phyloP scores from a whole-genome alignment of 2,113 vertebrate species.

The Lepus timidus region DNA sequence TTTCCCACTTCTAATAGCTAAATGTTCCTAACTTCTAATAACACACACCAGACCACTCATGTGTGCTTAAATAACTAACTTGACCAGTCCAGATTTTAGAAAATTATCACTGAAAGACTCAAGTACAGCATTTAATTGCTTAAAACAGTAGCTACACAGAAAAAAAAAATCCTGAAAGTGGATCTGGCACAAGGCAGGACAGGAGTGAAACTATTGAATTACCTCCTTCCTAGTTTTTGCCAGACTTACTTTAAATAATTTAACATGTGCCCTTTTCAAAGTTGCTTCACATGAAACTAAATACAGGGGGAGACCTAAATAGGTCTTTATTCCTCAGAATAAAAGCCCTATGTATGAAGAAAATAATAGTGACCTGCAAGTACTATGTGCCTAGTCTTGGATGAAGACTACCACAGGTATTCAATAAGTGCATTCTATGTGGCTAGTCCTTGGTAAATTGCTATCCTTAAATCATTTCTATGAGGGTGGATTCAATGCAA shows the following conservation, averaged over 20 bases:
- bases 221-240: neutral
- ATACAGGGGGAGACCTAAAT: neutral
- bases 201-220: neutral
- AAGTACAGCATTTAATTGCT: neutral
- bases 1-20: neutral
- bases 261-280: neutral
- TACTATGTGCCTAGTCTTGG: neutral
- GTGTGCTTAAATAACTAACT: conserved; percentile 20
- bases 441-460: neutral
- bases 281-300: neutral
- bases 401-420: neutral
- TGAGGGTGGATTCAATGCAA: neutral
- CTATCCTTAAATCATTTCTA: neutral
- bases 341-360: neutral
- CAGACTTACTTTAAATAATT: neutral
- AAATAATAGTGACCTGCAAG: neutral
- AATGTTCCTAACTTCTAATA: conserved; percentile 3
- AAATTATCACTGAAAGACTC: neutral
- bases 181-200: neutral
- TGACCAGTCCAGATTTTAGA: neutral
- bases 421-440: neutral
- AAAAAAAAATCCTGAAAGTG: neutral
- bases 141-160: neutral
- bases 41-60: neutral
- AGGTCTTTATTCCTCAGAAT: neutral